Conservation (phyloP, 2,113 vertebrate genomes). For the Syngnathus floridae region DNA sequence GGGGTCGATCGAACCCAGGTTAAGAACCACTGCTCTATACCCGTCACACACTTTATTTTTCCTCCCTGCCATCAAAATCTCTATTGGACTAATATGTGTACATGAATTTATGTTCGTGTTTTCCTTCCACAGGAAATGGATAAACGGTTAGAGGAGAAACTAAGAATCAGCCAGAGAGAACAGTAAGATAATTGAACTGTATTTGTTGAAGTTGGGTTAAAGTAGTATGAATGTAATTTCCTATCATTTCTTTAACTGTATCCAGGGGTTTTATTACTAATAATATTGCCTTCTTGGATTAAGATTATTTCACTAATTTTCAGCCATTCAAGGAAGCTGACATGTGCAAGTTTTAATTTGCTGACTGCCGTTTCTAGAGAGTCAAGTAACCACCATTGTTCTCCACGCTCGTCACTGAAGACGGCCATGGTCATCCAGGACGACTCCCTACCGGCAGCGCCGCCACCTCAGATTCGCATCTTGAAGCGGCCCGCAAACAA, state of each 20-base stretch:
- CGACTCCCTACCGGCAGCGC: constrained; percentile 81
- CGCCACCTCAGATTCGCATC: constrained; percentile 92
- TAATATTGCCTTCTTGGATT: too few relatives aligned
- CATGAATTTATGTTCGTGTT: constrained; percentile 28
- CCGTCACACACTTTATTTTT: constrained; percentile 9
- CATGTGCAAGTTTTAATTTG: background rate
- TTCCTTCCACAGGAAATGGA: constrained; percentile 85
- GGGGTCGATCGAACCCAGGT: too few relatives aligned
- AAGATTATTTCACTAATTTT: too few relatives aligned
- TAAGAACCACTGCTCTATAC: constrained; percentile 8
- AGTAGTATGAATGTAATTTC: background rate
- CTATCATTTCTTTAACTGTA: background rate
- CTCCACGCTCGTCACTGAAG: constrained; percentile 74
- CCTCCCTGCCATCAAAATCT: background rate
- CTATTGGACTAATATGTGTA: constrained; percentile 19
- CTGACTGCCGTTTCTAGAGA: constrained; percentile 64
- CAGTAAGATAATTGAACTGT: constrained; percentile 69
- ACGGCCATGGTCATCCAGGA: constrained; percentile 93
- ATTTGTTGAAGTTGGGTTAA: background rate
- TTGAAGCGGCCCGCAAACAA: constrained; percentile 90
- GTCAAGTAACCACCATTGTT: constrained; percentile 62
- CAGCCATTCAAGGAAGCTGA: too few relatives aligned
- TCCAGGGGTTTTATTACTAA: background rate
- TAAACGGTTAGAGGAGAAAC: constrained; percentile 90
- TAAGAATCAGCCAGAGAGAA: constrained; percentile 90